A percentile compares a stretch with the other conserved stretches of the same genome.
Conservation (phyloP, 2,797 vertebrate genomes). For the Sebastes steindachneri region DNA sequence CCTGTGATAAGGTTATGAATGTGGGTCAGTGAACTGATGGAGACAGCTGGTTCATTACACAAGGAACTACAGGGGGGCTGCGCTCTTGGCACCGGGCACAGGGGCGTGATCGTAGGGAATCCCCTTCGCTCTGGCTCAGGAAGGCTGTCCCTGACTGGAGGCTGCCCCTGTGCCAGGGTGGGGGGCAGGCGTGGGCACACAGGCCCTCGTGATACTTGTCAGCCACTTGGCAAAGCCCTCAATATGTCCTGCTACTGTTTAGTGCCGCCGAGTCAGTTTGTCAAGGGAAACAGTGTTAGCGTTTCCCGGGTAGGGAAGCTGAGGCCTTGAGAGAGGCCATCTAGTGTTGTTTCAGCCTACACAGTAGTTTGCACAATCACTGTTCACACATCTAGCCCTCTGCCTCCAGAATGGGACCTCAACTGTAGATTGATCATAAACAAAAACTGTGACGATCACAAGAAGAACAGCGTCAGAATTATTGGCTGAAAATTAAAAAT, state of each 20-base stretch:
- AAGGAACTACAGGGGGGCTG: constrained; percentile 75
- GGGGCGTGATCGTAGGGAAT: constrained; percentile 82
- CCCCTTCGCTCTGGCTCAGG: constrained; percentile 76
- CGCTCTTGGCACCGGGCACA: constrained; percentile 73
- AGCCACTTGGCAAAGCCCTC: constrained; percentile 81
- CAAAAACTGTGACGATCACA: neutral
- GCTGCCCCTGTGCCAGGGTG: constrained; percentile 80
- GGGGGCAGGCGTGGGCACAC: constrained; percentile 74
- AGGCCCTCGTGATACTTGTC: constrained; percentile 76
- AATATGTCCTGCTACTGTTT: constrained; percentile 75
- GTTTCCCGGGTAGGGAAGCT: constrained; percentile 34
- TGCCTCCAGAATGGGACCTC: constrained; percentile 14
- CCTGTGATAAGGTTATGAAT: constrained; percentile 78
- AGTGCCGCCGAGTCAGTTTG: constrained; percentile 71
- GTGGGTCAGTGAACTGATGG: constrained; percentile 83
- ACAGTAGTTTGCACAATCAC: constrained; percentile 32
- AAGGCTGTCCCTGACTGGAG: constrained; percentile 71
- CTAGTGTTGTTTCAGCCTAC: constrained; percentile 58
- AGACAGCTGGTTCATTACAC: constrained; percentile 84
- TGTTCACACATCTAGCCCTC: constrained; percentile 27
- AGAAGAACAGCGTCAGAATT: neutral
- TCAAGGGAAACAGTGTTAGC: constrained; percentile 71
- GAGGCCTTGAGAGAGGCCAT: constrained; percentile 57
- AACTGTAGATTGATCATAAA: constrained; percentile 18
- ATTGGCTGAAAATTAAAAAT: constrained; percentile 4